A percentile compares a stretch with the other conserved stretches of the same genome.
Evolutionary conservation across 2,888 invertebrate species (phyloP).

Genomic region (Loripinus fragilis): DNA sequence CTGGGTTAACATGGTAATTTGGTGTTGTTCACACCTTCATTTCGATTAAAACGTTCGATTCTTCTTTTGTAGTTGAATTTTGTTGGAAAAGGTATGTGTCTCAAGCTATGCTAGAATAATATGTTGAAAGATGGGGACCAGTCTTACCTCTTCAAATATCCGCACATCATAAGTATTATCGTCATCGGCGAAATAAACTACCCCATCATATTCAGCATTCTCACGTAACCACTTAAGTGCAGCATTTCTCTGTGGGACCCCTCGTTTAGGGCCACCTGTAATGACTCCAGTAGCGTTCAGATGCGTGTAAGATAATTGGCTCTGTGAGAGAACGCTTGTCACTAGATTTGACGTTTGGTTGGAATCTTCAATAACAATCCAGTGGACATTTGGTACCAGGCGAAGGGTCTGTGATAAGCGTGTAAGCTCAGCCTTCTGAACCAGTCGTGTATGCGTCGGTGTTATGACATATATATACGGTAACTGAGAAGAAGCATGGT

Average conservation of each 20-base stretch:
- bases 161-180: slow-evolving; percentile 86
- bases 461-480: too few species aligned
- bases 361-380: slow-evolving; percentile 90
- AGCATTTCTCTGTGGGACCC: slow-evolving; percentile 81
- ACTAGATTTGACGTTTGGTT: slow-evolving; percentile 89
- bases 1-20: too few species aligned
- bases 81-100: too few species aligned
- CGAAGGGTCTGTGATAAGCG: too few species aligned
- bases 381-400: too few species aligned
- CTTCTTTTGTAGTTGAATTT: too few species aligned
- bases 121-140: too few species aligned
- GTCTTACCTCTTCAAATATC: slow-evolving; percentile 91
- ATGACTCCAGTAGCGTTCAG: slow-evolving; percentile 87
- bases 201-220: slow-evolving; percentile 85
- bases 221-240: slow-evolving; percentile 90
- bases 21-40: too few species aligned
- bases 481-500: slow-evolving; percentile 30
- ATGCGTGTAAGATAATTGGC: slow-evolving; percentile 88
- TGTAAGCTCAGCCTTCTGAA: too few species aligned
- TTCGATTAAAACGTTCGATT: too few species aligned
- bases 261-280: slow-evolving; percentile 82
- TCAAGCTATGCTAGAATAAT: too few species aligned
- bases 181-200: slow-evolving; percentile 95
- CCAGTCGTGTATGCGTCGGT: too few species aligned
- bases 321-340: slow-evolving; percentile 88